Evolutionary conservation across 2,113 vertebrate genomes (phyloP).

Genomic region (Pholis gunnellus): DNA sequence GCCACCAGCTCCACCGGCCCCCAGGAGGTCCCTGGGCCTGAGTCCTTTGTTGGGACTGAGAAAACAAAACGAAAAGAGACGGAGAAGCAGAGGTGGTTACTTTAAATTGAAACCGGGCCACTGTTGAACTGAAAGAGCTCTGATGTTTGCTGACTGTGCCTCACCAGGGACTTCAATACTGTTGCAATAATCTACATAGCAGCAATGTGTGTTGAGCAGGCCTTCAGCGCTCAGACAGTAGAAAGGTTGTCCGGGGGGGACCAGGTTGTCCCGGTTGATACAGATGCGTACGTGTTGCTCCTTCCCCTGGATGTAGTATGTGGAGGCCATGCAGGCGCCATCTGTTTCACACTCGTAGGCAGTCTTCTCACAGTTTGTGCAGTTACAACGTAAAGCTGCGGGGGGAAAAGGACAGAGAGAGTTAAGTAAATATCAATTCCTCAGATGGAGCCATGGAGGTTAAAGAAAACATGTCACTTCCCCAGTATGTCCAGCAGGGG

Average conservation of each 20-base stretch:
- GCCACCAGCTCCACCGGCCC: constrained; percentile 97
- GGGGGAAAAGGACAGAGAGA: constrained; percentile 1
- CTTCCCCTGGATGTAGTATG: constrained; percentile 87
- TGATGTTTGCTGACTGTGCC: not conserved
- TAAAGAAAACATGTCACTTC: not conserved
- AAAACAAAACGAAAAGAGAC: not conserved
- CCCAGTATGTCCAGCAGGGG: constrained; percentile 68
- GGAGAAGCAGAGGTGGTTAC: not conserved
- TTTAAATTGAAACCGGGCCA: not conserved
- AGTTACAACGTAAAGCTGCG: constrained; percentile 91
- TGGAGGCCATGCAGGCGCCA: constrained; percentile 96
- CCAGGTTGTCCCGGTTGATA: constrained; percentile 87
- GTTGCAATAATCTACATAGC: constrained; percentile 97
- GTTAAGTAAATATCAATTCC: not conserved
- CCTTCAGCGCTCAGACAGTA: constrained; percentile 94
- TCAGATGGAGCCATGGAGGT: not conserved
- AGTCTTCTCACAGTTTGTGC: constrained; percentile 91
- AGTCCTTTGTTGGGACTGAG: constrained; percentile 63
- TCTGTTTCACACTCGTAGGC: constrained; percentile 96
- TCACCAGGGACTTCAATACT: constrained; percentile 93
- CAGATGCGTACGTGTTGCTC: constrained; percentile 92
- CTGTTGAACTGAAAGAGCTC: not conserved
- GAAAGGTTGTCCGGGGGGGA: constrained; percentile 94
- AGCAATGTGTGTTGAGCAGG: constrained; percentile 95
- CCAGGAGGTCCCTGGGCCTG: constrained; percentile 81